phyloP scores from a whole-genome alignment of 2,113 vertebrate species.

The Pterocles gutturalis region DNA sequence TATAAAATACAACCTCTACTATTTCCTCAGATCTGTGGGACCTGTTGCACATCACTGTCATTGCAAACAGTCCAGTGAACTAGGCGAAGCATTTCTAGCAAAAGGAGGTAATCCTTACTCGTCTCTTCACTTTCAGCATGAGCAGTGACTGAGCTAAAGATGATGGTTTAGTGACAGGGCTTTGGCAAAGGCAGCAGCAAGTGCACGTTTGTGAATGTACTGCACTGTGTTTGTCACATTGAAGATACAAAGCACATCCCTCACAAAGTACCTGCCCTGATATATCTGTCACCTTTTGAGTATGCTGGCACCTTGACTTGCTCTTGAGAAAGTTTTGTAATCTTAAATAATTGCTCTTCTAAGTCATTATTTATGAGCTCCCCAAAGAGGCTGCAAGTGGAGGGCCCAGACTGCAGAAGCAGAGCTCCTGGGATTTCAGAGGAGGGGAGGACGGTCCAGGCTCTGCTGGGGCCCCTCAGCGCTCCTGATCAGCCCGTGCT shows the following conservation, averaged over 20 bases:
- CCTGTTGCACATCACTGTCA: neutral
- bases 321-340: slow-evolving; percentile 45
- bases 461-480: neutral
- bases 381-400: neutral
- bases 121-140: rapidly evolving
- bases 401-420: neutral
- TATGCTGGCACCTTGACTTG: slow-evolving; percentile 36
- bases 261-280: neutral
- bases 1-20: neutral
- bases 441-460: neutral
- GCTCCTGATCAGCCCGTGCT: neutral
- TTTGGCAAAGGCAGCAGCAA: neutral
- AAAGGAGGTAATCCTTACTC: neutral
- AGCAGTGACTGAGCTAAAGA: neutral
- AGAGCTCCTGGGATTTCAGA: neutral
- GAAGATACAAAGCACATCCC: neutral
- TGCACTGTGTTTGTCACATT: neutral
- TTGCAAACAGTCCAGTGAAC: neutral
- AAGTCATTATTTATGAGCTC: neutral
- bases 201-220: neutral
- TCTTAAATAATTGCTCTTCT: neutral
- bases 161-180: neutral
- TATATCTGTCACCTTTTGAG: neutral
- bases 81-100: neutral
- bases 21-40: neutral